A percentile compares a stretch with the other conserved stretches of the same genome.
These are phyloP conservation scores for Halcyon senegalensis DNA, from an alignment of 2,113 vertebrate genomes.

Conservation along the genomic window DNA sequence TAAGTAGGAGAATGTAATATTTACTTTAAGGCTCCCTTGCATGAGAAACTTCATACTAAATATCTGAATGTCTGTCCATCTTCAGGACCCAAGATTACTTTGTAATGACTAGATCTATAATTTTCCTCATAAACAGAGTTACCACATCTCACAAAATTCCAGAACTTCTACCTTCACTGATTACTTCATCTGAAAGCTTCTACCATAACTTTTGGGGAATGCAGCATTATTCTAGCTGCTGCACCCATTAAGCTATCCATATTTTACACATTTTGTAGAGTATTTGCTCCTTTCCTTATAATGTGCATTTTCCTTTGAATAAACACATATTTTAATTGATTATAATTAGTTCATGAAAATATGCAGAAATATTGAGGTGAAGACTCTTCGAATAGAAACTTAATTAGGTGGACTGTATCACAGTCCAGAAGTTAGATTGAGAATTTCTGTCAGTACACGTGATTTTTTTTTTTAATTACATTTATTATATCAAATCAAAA, in stretches of 20 bases:
- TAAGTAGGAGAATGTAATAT: not conserved
- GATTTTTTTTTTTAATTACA: not conserved
- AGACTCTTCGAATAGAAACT: not conserved
- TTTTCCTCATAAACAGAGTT: not conserved
- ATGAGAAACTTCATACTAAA: not conserved
- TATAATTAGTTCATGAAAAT: not conserved
- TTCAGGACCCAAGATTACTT: not conserved
- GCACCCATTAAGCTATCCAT: not conserved
- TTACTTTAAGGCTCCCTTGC: not conserved
- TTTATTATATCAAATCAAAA: not conserved
- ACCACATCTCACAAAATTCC: not conserved
- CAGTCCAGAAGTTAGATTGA: not conserved
- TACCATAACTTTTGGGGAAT: not conserved
- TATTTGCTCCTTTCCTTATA: not conserved
- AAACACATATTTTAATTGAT: not conserved
- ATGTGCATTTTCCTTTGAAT: not conserved
- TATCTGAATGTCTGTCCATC: not conserved
- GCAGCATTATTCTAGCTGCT: not conserved
- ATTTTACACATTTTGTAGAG: not conserved
- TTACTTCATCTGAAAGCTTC: not conserved
- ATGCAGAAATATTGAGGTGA: not conserved
- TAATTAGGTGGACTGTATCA: not conserved
- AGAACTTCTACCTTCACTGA: not conserved
- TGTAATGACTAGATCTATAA: not conserved
- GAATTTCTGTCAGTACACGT: not conserved